Conservation (phyloP, 1,140 invertebrate species). For the Cataglyphis hispanica region DNA sequence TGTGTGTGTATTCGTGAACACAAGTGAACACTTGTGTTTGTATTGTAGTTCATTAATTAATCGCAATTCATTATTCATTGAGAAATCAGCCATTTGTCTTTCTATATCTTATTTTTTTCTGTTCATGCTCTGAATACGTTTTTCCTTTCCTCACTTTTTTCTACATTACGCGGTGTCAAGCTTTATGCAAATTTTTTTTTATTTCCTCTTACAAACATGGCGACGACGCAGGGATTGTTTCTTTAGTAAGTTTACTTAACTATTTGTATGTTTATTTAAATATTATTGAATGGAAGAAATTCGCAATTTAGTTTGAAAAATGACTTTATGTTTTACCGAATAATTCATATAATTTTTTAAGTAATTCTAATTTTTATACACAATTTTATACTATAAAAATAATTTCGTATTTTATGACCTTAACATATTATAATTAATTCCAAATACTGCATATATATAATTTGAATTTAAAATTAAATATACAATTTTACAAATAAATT, state of each 20-base stretch:
- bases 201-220: constrained; percentile 29
- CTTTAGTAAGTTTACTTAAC: constrained; percentile 32
- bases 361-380: constrained; percentile 37
- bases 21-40: constrained; percentile 24
- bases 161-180: not conserved
- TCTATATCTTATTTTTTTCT: constrained; percentile 21
- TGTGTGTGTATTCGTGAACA: too few species aligned
- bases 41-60: constrained; percentile 62
- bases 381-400: constrained; percentile 58
- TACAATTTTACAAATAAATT: constrained; percentile 40
- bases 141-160: not conserved
- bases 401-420: constrained; percentile 50
- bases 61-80: constrained; percentile 53
- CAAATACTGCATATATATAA: constrained; percentile 49
- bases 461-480: constrained; percentile 45
- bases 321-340: constrained; percentile 35
- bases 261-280: constrained; percentile 30
- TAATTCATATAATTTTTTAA: constrained; percentile 42
- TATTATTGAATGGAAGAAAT: constrained; percentile 35
- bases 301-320: constrained; percentile 33
- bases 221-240: constrained; percentile 36
- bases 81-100: constrained; percentile 50
- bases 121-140: constrained; percentile 4
- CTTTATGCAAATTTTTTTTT: constrained; percentile 23
- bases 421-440: constrained; percentile 55